These are phyloP conservation scores for Telenomus remus DNA, from an alignment of 1,140 invertebrate species.

Conservation along the genomic window DNA sequence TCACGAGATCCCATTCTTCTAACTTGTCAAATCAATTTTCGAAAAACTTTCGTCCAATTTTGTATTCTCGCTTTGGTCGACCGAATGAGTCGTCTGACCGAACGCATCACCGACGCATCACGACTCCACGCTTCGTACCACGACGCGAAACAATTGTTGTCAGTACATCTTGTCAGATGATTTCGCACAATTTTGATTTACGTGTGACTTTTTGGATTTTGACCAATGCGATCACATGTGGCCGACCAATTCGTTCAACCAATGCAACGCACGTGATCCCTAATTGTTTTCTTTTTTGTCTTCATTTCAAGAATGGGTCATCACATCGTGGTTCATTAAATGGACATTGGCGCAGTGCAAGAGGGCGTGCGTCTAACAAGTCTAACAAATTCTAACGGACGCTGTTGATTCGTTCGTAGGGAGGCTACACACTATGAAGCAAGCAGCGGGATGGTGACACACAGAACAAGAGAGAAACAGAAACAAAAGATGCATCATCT, in stretches of 20 bases:
- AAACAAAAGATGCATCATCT: conserved; percentile 21
- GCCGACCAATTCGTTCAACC: conserved; percentile 65
- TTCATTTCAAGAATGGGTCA: conserved; percentile 68
- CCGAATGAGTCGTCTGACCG: conserved; percentile 44
- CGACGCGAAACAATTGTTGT: too few relatives aligned
- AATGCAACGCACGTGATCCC: conserved; percentile 63
- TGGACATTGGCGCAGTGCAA: conserved; percentile 73
- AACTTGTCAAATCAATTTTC: conserved; percentile 9
- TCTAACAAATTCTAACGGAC: conserved; percentile 34
- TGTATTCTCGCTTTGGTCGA: conserved; percentile 52
- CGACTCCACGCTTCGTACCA: conserved; percentile 8
- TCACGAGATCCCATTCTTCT: conserved; percentile 52
- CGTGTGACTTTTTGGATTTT: too few relatives aligned
- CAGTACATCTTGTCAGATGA: too few relatives aligned
- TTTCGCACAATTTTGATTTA: too few relatives aligned
- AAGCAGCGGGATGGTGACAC: conserved; percentile 36
- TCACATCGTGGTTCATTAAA: conserved; percentile 65
- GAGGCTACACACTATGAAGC: conserved; percentile 52
- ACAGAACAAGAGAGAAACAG: conserved; percentile 14
- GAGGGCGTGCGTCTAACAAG: conserved; percentile 63
- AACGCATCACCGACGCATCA: conserved; percentile 9
- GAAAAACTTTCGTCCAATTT: conserved; percentile 1
- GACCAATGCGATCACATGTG: conserved; percentile 13
- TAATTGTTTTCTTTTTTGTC: too few relatives aligned
- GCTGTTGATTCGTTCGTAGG: conserved; percentile 17